Conservation (phyloP, 1,140 invertebrate species). For the Oreohelix idahoensis region DNA sequence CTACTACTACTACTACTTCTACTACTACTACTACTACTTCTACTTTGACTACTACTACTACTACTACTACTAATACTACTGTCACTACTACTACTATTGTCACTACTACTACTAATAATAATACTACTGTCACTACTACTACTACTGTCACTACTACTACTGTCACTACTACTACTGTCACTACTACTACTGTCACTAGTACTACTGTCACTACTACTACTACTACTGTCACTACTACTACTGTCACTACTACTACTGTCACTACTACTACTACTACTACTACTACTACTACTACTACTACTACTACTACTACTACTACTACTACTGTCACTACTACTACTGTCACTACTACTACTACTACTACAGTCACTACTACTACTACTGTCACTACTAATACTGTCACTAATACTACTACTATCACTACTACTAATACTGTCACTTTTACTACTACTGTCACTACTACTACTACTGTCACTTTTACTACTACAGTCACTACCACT, state of each 20-base stretch:
- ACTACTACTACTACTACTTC: neutral
- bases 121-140: too few species aligned
- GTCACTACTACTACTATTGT: too few species aligned
- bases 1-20: too few species aligned
- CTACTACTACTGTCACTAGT: conserved; percentile 4
- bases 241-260: neutral
- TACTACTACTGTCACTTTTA: too few species aligned
- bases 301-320: conserved; percentile 23
- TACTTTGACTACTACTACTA: neutral
- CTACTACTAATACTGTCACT: too few species aligned
- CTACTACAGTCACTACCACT: too few species aligned
- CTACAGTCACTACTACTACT: too few species aligned
- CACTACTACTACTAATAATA: too few species aligned
- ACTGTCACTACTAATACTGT: too few species aligned
- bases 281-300: conserved; percentile 19
- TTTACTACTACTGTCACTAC: too few species aligned
- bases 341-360: conserved; percentile 6
- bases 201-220: conserved; percentile 15
- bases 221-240: conserved; percentile 16
- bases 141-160: neutral
- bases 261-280: conserved; percentile 6
- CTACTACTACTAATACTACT: too few species aligned
- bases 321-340: conserved; percentile 15
- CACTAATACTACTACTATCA: too few species aligned
- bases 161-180: neutral